Percentiles rank a stretch among this genome's conserved stretches.
These are phyloP conservation scores for Papilio protenor DNA, from an alignment of 2,888 invertebrate genomes.

Conservation along the genomic window DNA sequence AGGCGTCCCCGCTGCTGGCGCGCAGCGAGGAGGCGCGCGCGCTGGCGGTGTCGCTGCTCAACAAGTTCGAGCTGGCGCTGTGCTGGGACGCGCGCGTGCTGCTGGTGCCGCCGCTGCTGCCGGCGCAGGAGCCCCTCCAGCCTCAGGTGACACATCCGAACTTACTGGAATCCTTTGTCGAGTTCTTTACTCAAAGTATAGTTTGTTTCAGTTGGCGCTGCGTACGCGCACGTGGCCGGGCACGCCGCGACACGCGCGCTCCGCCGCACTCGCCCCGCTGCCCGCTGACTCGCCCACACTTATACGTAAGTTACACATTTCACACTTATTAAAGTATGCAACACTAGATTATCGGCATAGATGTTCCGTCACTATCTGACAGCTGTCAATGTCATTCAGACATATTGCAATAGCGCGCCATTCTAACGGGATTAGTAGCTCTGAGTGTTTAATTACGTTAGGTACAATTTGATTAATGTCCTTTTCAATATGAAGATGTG, in stretches of 20 bases:
- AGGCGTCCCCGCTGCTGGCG: conserved; percentile 91
- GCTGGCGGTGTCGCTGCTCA: conserved; percentile 95
- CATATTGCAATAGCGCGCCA: no score
- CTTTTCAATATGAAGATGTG: no score
- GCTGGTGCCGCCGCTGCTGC: conserved; percentile 96
- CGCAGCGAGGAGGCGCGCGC: conserved; percentile 85
- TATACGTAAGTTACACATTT: conserved; percentile 58
- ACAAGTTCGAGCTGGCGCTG: conserved; percentile 98
- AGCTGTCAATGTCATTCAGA: no score
- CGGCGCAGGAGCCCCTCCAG: conserved; percentile 62
- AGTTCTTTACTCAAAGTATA: neutral
- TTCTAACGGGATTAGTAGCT: no score
- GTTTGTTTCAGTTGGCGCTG: conserved; percentile 58
- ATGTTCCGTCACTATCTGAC: no score
- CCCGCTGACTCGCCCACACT: conserved; percentile 64
- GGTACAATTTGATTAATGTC: no score
- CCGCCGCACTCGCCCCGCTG: conserved; percentile 50
- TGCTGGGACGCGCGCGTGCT: conserved; percentile 97
- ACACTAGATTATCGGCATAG: no score
- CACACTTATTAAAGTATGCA: neutral
- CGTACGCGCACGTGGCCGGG: conserved; percentile 63
- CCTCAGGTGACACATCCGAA: conserved; percentile 12
- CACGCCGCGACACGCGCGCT: conserved; percentile 56
- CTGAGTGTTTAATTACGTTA: no score
- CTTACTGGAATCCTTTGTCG: no score